Base-by-base conservation (phyloP, 2,113 vertebrate species). In the Carassius carassius region DNA sequence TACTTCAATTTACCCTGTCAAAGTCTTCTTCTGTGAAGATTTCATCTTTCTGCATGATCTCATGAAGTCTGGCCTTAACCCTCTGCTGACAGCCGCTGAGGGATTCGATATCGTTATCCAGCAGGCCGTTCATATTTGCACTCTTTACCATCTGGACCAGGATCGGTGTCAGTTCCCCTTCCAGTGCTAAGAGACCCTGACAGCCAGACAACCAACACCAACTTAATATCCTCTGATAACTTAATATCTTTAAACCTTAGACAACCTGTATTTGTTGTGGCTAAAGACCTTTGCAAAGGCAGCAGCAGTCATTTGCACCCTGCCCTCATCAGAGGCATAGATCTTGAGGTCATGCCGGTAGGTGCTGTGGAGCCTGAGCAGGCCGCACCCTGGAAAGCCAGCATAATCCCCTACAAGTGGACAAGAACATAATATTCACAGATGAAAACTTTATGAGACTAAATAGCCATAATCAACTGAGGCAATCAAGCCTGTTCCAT, bases 311-410 rank as follows among this genome's bases (percentile, higher is more conserved):
- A 99, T 99, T 93, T 99, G 98, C 49, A 99, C 98, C 16, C 98
- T 92, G 67, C 98, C 98, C 89, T 99, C 98, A 1, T 99, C 98
- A 0, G 98, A 99, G 1, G 98, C 98, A 0, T 99, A 99, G 89
- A 99, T 99, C 94, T 99, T 99, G 88, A 99, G 96, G 90, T 99
- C 98, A 0, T 99, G 98, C 13, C 98, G 96, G 78, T 99, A 99
- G 47, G 98, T 99, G 93, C 98, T 99, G 90, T 99, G 98, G 63
- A 99, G 91, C 17, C 98, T 95, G 51, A 99, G 96, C 60, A 99
- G 92, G 16, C 98, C 98, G n/a, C 98, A 99, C 14, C 98, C 98
- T 23, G 98, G 98, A 87, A 99, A 99, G 29, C 98, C 98, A 70
- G 98, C 98, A 0, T 99, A 99, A 91, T 99, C 98, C 65, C 98